Percentiles rank a stretch among this genome's conserved stretches.
phyloP scores from a whole-genome alignment of 2,888 invertebrate species.

The Heteropelma amictum region DNA sequence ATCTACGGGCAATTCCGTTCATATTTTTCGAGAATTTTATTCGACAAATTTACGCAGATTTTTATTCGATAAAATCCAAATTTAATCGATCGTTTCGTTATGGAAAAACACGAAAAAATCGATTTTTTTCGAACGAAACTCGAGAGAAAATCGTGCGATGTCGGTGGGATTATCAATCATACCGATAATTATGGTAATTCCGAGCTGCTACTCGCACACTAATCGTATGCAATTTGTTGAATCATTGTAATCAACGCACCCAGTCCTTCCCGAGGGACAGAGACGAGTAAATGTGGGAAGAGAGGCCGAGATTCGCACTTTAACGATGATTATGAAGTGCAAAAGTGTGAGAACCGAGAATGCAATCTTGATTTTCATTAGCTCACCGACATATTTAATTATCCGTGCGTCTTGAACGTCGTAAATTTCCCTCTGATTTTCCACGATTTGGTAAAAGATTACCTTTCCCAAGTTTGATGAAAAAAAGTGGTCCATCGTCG shows the following conservation, averaged over 20 bases:
- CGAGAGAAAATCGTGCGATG: constrained; percentile 8
- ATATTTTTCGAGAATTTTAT: not conserved
- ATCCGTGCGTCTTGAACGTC: constrained; percentile 31
- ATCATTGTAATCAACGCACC: constrained; percentile 43
- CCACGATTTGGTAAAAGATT: too few species aligned
- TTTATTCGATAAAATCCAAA: too few species aligned
- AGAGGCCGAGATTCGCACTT: not conserved
- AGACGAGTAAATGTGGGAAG: not conserved
- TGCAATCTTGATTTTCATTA: constrained; percentile 63
- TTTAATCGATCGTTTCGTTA: too few species aligned
- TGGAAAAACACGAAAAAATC: not conserved
- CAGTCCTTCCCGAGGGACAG: not conserved
- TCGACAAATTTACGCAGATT: not conserved
- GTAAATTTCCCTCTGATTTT: constrained; percentile 57
- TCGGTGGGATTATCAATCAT: constrained; percentile 44
- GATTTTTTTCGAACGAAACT: constrained; percentile 9
- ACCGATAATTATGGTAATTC: constrained; percentile 33
- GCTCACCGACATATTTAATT: constrained; percentile 21
- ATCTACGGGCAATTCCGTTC: too few species aligned
- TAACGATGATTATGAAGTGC: too few species aligned
- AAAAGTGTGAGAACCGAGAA: constrained; percentile 46
- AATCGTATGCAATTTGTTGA: constrained; percentile 59
- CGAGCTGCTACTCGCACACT: constrained; percentile 49
- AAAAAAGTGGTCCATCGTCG: too few species aligned
- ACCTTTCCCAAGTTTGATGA: too few species aligned